phyloP scores from a whole-genome alignment of 2,888 invertebrate genomes.

The Drosophila vallismaia region DNA sequence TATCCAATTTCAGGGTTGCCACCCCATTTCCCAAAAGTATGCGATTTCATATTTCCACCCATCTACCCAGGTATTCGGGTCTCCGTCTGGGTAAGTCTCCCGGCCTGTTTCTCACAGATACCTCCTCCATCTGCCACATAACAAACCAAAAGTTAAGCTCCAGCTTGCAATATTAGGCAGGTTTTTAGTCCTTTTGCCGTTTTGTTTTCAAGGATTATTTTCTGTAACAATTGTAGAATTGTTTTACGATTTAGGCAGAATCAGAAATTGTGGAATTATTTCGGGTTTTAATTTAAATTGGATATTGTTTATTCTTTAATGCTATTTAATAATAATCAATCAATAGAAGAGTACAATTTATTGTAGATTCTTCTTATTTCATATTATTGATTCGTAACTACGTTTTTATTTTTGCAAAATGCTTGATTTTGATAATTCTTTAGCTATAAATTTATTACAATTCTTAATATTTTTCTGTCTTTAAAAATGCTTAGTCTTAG shows the following conservation, averaged over 20 bases:
- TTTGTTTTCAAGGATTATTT: conserved; percentile 1
- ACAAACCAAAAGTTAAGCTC: not conserved
- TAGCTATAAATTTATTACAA: no score
- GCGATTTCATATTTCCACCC: not conserved
- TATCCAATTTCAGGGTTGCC: conserved; percentile 21
- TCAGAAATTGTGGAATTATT: no score
- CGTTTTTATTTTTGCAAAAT: no score
- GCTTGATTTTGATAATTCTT: no score
- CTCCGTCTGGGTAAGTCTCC: not conserved
- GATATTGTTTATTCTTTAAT: no score
- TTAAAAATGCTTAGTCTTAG: no score
- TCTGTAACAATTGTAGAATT: not conserved
- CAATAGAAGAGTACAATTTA: no score
- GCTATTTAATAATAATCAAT: no score
- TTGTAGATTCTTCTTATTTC: no score
- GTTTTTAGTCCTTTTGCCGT: not conserved
- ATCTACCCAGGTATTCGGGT: not conserved
- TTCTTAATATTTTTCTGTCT: no score
- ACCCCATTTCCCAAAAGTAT: conserved; percentile 9
- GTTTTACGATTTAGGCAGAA: not conserved
- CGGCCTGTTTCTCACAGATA: not conserved
- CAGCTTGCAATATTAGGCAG: not conserved
- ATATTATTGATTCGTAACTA: no score
- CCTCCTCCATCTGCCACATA: not conserved
- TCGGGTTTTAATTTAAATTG: no score